phyloP scores from a whole-genome alignment of 2,797 vertebrate genomes.

The Sebastes alutus region DNA sequence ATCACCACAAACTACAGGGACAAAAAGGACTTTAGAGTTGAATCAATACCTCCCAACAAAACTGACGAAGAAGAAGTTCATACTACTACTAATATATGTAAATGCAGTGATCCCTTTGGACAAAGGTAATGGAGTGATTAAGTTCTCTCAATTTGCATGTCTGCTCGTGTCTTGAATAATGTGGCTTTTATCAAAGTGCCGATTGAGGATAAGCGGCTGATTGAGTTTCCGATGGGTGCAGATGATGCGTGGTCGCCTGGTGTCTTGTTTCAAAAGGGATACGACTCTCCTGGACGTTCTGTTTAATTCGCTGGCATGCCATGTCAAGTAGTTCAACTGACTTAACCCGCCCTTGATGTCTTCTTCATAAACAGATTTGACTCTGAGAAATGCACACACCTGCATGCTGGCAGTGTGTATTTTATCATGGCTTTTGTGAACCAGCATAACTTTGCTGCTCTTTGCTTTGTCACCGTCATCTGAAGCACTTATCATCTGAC shows the following conservation, averaged over 20 bases:
- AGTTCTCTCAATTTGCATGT: slow-evolving; percentile 23
- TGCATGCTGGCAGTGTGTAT: slow-evolving; percentile 4
- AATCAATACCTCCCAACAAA: not conserved
- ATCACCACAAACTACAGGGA: not conserved
- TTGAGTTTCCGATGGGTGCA: slow-evolving; percentile 39
- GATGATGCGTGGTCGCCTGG: slow-evolving; percentile 27
- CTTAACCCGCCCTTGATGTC: not conserved
- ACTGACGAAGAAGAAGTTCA: not conserved
- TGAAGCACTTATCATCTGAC: slow-evolving; percentile 18
- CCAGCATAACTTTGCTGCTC: not conserved
- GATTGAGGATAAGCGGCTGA: slow-evolving; percentile 35
- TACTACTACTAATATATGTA: slow-evolving; percentile 27
- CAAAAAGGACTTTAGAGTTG: not conserved
- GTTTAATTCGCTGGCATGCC: slow-evolving; percentile 11
- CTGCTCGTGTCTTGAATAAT: slow-evolving; percentile 42
- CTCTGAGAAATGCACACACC: not conserved
- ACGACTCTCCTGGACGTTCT: not conserved
- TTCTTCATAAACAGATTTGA: slow-evolving; percentile 28
- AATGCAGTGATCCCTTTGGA: slow-evolving; percentile 38
- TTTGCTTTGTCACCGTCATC: slow-evolving; percentile 27
- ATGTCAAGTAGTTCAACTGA: slow-evolving; percentile 20
- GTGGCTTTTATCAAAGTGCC: slow-evolving; percentile 37
- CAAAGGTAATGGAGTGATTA: slow-evolving; percentile 27
- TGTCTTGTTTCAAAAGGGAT: slow-evolving; percentile 27
- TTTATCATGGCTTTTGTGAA: slow-evolving; percentile 16